phyloP scores from a whole-genome alignment of 2,113 vertebrate species.

The Sander lucioperca region DNA sequence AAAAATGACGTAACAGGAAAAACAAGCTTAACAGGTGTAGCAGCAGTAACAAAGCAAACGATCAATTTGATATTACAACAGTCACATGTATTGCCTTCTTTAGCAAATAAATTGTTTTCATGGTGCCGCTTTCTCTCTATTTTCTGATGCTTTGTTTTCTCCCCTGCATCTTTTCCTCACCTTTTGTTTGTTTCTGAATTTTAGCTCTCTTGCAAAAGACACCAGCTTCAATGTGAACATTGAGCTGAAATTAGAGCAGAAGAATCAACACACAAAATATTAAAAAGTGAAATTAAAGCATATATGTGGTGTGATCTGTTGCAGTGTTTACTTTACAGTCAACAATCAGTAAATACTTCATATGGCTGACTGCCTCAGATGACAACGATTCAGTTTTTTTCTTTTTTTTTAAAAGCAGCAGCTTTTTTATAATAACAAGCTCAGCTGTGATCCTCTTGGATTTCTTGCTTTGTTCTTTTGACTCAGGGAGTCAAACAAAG shows the following conservation, averaged over 20 bases:
- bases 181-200: not conserved
- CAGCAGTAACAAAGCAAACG: too few species aligned
- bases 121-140: not conserved
- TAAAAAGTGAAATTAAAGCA: not conserved
- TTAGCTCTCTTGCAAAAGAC: not conserved
- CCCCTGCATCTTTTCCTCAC: not conserved
- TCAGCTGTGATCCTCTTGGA: conserved; percentile 38
- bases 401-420: not conserved
- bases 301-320: not conserved
- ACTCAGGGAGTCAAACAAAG: conserved; percentile 32
- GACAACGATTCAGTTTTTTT: not conserved
- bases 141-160: not conserved
- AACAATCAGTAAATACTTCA: conserved; percentile 13
- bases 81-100: not conserved
- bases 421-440: conserved; percentile 27
- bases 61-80: not conserved
- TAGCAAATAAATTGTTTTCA: not conserved
- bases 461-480: conserved; percentile 43
- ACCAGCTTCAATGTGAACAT: not conserved
- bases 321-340: conserved; percentile 1
- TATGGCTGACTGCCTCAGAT: conserved; percentile 8
- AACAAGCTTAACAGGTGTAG: too few species aligned
- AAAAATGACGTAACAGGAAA: too few species aligned
- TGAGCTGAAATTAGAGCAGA: not conserved
- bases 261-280: not conserved